Evolutionary conservation across 1,140 invertebrate species (phyloP).

Genomic region (Apis laboriosa): DNA sequence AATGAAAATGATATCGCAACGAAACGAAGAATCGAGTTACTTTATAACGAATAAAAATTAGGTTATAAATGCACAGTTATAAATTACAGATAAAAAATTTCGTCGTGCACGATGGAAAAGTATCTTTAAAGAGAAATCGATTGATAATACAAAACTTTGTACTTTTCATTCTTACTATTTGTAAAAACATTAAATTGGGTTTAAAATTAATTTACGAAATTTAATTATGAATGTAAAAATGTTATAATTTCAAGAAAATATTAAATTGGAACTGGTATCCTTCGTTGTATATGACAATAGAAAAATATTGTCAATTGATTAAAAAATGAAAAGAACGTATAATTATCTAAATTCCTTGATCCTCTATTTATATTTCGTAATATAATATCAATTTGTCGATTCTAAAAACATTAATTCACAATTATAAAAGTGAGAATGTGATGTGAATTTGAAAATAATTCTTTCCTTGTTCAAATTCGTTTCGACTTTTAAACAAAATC

Average conservation of each 20-base stretch:
- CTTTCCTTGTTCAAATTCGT: not conserved
- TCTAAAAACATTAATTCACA: too few species aligned
- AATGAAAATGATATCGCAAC: not conserved
- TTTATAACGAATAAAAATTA: not conserved
- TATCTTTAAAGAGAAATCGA: not conserved
- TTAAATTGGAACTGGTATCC: too few species aligned
- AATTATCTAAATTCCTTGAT: too few species aligned
- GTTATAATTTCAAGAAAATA: too few species aligned
- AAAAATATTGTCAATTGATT: too few species aligned
- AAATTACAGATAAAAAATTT: not conserved
- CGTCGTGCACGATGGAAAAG: not conserved
- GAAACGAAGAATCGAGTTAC: not conserved
- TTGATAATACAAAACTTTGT: not conserved
- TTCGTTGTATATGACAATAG: too few species aligned
- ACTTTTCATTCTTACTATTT: not conserved
- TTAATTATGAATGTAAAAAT: too few species aligned
- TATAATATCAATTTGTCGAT: too few species aligned
- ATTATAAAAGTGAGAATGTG: not conserved
- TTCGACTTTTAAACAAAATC: constrained; percentile 10
- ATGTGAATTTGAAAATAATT: not conserved
- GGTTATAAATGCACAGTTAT: not conserved
- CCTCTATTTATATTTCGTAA: too few species aligned
- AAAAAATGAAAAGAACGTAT: too few species aligned
- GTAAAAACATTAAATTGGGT: not conserved
- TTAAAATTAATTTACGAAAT: not conserved